These are phyloP conservation scores for Haliaeetus albicilla DNA, from an alignment of 2,797 vertebrate species.

Conservation along the genomic window DNA sequence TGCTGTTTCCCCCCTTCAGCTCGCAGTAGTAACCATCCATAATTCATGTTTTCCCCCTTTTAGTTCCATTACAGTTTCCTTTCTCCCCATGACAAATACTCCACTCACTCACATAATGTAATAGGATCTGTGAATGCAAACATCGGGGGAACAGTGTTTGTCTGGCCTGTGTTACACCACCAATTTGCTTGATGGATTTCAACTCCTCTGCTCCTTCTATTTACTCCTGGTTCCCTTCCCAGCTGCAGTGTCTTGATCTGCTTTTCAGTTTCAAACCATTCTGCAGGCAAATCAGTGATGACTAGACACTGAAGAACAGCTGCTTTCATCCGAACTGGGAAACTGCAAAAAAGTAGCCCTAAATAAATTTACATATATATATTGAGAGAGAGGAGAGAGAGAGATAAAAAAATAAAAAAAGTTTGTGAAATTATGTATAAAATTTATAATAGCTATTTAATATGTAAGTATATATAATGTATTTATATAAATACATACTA, in stretches of 20 bases:
- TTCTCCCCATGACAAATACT: neutral
- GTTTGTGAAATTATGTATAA: neutral
- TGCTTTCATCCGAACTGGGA: neutral
- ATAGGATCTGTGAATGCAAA: neutral
- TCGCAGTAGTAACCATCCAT: neutral
- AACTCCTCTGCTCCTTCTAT: neutral
- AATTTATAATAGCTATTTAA: neutral
- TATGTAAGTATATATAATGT: neutral
- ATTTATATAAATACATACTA: neutral
- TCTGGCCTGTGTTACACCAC: neutral
- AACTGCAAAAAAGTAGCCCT: neutral
- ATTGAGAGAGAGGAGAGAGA: too few species aligned
- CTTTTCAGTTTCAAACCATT: neutral
- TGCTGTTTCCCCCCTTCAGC: neutral
- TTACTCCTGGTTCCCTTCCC: neutral
- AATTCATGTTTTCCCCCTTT: constrained; percentile 16
- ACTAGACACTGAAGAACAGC: neutral
- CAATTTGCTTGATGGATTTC: neutral
- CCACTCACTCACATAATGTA: neutral
- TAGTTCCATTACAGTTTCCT: constrained; percentile 24
- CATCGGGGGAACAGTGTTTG: neutral
- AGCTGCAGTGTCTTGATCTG: neutral
- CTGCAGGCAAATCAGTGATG: neutral
- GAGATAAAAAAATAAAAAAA: too few species aligned
- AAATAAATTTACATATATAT: neutral